Percentiles rank a stretch among this genome's conserved stretches.
These are phyloP conservation scores for Dicranocentrus wangi DNA, from an alignment of 2,888 invertebrate species.

Conservation along the genomic window DNA sequence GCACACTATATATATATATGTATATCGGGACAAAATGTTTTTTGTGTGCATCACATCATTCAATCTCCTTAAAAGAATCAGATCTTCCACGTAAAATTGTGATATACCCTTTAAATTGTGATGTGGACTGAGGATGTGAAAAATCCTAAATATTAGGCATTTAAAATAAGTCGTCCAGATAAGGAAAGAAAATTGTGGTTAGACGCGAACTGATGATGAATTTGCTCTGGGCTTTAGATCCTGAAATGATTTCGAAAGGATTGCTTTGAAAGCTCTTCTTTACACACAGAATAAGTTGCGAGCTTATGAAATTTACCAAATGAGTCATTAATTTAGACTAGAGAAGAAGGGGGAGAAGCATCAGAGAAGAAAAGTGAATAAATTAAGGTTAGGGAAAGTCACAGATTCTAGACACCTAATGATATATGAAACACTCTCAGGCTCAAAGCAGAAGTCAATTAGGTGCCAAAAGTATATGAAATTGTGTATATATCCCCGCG, in stretches of 20 bases:
- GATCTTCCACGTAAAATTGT: too few species aligned
- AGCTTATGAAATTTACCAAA: constrained; percentile 29
- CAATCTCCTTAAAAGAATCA: constrained; percentile 36
- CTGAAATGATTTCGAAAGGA: not conserved
- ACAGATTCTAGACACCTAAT: not conserved
- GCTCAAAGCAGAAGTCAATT: constrained; percentile 44
- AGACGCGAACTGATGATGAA: constrained; percentile 43
- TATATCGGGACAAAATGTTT: constrained; percentile 5
- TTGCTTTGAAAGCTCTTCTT: not conserved
- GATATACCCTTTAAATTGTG: too few species aligned
- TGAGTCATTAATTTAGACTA: constrained; percentile 52
- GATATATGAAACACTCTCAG: not conserved
- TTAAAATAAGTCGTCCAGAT: constrained; percentile 60
- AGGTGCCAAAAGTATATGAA: constrained; percentile 36
- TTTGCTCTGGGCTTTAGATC: constrained; percentile 32
- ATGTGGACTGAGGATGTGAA: constrained; percentile 43
- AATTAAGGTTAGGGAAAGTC: constrained; percentile 33
- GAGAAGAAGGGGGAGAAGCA: not conserved
- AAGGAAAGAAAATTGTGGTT: constrained; percentile 56
- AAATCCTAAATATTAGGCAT: constrained; percentile 44
- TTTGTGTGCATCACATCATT: not conserved
- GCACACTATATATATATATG: not conserved
- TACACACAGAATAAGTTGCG: not conserved
- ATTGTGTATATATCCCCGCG: constrained; percentile 19
- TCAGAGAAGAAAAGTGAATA: constrained; percentile 2